These are phyloP conservation scores for Cryptotis parvus DNA, from an alignment of 2,113 vertebrate genomes.

Conservation along the genomic window DNA sequence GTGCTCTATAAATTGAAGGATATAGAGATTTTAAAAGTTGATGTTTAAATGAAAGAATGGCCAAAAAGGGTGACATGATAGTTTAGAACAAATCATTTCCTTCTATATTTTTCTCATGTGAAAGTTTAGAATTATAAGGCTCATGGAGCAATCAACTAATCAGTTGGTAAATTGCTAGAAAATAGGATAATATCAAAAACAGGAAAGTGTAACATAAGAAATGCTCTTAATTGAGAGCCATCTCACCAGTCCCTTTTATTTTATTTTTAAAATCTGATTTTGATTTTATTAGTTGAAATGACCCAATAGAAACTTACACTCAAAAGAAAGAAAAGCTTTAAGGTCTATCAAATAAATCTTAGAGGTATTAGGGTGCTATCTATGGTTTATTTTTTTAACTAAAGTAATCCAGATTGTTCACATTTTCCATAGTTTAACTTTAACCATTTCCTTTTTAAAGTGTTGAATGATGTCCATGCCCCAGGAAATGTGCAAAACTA, in stretches of 20 bases:
- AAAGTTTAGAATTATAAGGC: slow-evolving; percentile 8
- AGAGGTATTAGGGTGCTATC: slow-evolving; percentile 52
- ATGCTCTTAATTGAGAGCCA: not conserved
- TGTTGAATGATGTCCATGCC: not conserved
- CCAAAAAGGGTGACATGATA: no score
- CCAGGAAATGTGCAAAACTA: not conserved
- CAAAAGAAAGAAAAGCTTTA: slow-evolving; percentile 9
- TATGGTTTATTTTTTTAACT: slow-evolving; percentile 70
- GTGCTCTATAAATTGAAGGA: not conserved
- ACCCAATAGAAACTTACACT: slow-evolving; percentile 15
- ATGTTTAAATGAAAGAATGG: not conserved
- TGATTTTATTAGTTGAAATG: slow-evolving; percentile 57
- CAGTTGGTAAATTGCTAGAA: not conserved
- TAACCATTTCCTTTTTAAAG: not conserved
- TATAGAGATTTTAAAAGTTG: slow-evolving; percentile 7
- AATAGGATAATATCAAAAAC: not conserved
- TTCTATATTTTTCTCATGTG: not conserved
- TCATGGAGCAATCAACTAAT: slow-evolving; percentile 8
- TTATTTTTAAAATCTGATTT: not conserved
- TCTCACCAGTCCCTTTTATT: not conserved
- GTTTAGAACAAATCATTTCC: slow-evolving; percentile 28
- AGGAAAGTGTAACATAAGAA: not conserved
- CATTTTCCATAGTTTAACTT: slow-evolving; percentile 72
- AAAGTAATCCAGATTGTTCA: slow-evolving; percentile 67
- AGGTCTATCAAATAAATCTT: slow-evolving; percentile 42